Percentiles rank a stretch among this genome's conserved stretches.
These are phyloP conservation scores for Jacana jacana DNA, from an alignment of 2,113 vertebrate genomes.

Conservation along the genomic window DNA sequence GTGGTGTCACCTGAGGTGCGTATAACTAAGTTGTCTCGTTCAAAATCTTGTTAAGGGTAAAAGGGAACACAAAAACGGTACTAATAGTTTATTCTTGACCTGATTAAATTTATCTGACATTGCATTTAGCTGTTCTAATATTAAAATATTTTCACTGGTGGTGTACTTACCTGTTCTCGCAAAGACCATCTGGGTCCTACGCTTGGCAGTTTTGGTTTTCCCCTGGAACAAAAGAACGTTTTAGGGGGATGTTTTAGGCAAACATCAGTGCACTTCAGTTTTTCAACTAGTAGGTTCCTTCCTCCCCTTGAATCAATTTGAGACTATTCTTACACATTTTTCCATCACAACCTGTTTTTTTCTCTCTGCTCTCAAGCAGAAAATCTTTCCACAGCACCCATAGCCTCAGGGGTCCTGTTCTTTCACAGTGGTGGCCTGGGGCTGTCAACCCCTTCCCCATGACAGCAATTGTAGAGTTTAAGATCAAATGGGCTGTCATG, in stretches of 20 bases:
- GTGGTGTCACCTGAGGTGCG: not conserved
- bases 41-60: not conserved
- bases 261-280: not conserved
- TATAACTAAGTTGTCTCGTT: not conserved
- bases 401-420: not conserved
- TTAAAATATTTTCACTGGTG: not conserved
- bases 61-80: not conserved
- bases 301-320: not conserved
- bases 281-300: not conserved
- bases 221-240: not conserved
- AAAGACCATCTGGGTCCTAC: not conserved
- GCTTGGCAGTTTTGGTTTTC: not conserved
- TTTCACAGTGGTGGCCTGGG: not conserved
- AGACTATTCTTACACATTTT: not conserved
- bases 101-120: not conserved
- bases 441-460: not conserved
- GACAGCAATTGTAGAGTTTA: not conserved
- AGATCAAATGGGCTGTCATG: not conserved
- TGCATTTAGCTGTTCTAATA: not conserved
- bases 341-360: not conserved
- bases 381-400: not conserved
- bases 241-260: not conserved
- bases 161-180: not conserved
- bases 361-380: not conserved
- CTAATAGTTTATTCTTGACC: not conserved